These are phyloP conservation scores for Luscinia megarhynchos DNA, from an alignment of 2,797 vertebrate species.

Conservation along the genomic window DNA sequence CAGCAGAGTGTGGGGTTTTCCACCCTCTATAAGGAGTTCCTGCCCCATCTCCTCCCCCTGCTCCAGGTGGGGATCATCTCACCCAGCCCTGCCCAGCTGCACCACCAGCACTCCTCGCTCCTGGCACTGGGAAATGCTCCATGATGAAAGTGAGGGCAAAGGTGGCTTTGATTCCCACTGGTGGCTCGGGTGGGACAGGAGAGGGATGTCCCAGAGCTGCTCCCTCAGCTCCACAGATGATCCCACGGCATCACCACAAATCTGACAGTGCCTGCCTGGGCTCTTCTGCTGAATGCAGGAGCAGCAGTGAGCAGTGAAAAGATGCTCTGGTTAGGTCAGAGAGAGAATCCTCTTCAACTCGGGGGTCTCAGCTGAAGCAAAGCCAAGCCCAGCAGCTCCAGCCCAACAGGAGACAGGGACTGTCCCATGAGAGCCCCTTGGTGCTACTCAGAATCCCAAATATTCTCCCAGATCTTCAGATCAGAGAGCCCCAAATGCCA, in stretches of 20 bases:
- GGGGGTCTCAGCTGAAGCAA: not conserved
- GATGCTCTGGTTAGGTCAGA: not conserved
- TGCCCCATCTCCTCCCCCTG: not conserved
- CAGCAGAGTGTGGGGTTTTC: accelerated
- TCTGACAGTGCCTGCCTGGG: not conserved
- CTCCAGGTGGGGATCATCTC: not conserved
- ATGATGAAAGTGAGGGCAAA: not conserved
- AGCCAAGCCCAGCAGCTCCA: not conserved
- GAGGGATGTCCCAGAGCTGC: not conserved
- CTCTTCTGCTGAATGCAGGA: not conserved
- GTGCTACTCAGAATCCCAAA: not conserved
- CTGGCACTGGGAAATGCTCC: not conserved
- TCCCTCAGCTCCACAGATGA: not conserved
- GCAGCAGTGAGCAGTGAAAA: not conserved
- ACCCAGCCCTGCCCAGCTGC: not conserved
- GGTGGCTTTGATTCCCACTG: accelerated
- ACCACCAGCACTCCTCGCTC: accelerated
- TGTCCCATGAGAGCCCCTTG: not conserved
- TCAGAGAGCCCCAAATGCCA: not conserved
- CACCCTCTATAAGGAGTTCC: not conserved
- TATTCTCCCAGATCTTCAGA: not conserved
- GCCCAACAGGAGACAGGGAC: not conserved
- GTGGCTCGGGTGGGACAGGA: not conserved
- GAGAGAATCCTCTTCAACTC: not conserved
- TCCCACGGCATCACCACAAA: not conserved